These are phyloP conservation scores for Eclectus roratus DNA, from an alignment of 2,113 vertebrate species.

Conservation along the genomic window DNA sequence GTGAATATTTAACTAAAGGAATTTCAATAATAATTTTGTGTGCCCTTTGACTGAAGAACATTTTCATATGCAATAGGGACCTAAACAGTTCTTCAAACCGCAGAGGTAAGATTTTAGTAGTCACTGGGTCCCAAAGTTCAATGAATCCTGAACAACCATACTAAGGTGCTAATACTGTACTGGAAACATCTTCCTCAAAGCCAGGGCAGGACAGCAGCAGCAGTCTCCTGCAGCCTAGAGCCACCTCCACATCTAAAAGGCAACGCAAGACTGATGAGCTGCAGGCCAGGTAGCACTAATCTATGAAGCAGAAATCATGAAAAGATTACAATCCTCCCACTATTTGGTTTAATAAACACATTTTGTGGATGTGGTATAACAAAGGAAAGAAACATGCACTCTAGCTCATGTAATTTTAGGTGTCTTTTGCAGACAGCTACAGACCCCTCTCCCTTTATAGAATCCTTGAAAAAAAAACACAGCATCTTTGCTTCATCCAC, in stretches of 20 bases:
- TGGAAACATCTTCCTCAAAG: not conserved
- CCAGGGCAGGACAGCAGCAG: not conserved
- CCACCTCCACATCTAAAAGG: not conserved
- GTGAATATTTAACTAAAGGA: not conserved
- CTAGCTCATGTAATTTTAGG: not conserved
- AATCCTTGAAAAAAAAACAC: not conserved
- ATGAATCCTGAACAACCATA: not conserved
- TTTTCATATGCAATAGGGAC: not conserved
- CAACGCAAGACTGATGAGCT: not conserved
- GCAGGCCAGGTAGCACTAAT: not conserved
- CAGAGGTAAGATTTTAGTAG: not conserved
- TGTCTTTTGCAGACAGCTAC: not conserved
- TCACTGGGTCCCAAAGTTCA: not conserved
- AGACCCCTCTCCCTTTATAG: not conserved
- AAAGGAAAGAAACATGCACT: not conserved
- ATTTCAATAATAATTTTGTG: not conserved
- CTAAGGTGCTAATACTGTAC: not conserved
- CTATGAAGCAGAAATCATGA: not conserved
- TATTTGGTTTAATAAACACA: not conserved
- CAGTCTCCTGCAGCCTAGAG: not conserved
- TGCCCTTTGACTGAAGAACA: not conserved
- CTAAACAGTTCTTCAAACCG: not conserved
- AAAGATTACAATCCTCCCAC: not conserved
- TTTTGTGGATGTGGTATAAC: not conserved
- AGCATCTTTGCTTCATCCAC: not conserved